A percentile compares a stretch with the other conserved stretches of the same genome.
Evolutionary conservation across 2,797 vertebrate genomes (phyloP).

Genomic region (Hippoglossus hippoglossus): DNA sequence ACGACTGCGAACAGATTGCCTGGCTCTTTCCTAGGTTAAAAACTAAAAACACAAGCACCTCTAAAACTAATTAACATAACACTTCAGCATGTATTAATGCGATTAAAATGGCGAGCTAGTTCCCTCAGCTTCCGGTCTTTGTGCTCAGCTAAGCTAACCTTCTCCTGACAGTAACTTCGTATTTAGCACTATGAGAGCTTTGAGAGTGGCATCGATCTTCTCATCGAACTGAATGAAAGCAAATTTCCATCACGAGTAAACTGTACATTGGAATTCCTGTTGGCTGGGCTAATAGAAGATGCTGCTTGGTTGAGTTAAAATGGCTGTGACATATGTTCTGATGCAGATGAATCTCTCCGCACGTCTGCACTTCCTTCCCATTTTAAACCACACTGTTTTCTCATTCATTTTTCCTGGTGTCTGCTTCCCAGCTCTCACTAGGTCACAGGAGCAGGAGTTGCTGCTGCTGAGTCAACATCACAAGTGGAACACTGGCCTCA

Average conservation of each 20-base stretch:
- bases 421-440: constrained; percentile 49
- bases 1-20: too few relatives aligned
- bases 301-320: not conserved
- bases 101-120: not conserved
- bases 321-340: not conserved
- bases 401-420: constrained; percentile 36
- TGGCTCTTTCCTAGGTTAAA: too few relatives aligned
- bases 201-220: not conserved
- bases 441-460: constrained; percentile 68
- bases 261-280: too few relatives aligned
- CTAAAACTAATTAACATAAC: too few relatives aligned
- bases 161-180: not conserved
- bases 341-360: constrained; percentile 16
- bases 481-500: constrained; percentile 66
- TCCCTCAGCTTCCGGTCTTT: not conserved
- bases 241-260: too few relatives aligned
- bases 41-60: too few relatives aligned
- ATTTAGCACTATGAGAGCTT: not conserved
- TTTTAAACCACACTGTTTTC: constrained; percentile 26
- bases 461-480: constrained; percentile 77
- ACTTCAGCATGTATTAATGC: too few relatives aligned
- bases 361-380: constrained; percentile 25
- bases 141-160: not conserved
- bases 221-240: not conserved
- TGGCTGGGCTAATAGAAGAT: not conserved